Evolutionary conservation across 2,888 invertebrate species (phyloP), one percentile per base, ranked within the genome.

Genomic region (Synergus gifuensis): DNA sequence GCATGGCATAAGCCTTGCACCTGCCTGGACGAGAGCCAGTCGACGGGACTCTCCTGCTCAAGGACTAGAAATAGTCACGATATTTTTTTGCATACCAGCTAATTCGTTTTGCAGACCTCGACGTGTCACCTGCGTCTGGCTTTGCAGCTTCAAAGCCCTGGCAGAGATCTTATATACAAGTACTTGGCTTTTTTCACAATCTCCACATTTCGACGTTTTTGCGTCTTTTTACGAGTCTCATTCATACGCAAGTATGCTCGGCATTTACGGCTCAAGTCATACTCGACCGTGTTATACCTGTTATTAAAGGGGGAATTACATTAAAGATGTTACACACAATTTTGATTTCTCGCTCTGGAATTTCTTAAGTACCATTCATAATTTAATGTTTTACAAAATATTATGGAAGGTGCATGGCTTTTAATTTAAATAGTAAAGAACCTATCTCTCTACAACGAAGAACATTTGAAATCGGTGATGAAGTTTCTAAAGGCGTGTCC

Each of bases 31-130:
- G 8, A 58, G 18, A 58, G 18, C 18, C 58, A 58, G 9, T 58
- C 18, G 58, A 58, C 9, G 18, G 58, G 18, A 58, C 18, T 58
- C 18, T 58, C 58, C 18, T 64, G 14, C 40, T 83, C 83, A 83
- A 88, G 86, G 86, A 86, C 86, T 89, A 88, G 89, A 85, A 87
- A 88, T 87, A 88, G 88, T 83, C 85, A 82, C 77, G 69, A 81
- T 85, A 83, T 84, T 86, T 86, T 87, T 49, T 36, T 49, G 83
- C 16, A 78, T 79, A 79, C 63, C 77, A 82, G 81, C 86, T 88
- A 90, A 90, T 90, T 88, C 85, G 87, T 89, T 88, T 88, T 87
- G 87, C 88, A 84, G 86, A 40, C 16, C 16, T 58, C 73, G 77
- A 49, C 67, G 86, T 87, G 90, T 89, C 88, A 89, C 85, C 87